These are phyloP conservation scores for Ceyx cyanopectus DNA, from an alignment of 2,113 vertebrate species.

Conservation along the genomic window DNA sequence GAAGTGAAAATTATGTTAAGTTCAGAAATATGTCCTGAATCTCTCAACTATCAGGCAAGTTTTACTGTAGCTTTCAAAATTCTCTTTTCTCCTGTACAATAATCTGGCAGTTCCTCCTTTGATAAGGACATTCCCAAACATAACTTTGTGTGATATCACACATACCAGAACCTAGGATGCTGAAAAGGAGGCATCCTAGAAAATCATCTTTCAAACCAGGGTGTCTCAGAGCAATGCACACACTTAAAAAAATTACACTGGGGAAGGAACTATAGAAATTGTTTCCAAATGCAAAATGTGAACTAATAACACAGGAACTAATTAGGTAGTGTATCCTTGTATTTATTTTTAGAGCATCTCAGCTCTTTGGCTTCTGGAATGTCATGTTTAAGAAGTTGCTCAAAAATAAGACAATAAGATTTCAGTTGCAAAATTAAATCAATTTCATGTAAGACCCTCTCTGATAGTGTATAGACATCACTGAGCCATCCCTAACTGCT, in stretches of 20 bases:
- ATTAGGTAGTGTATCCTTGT: not conserved
- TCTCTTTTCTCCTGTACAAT: constrained; percentile 16
- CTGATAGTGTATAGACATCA: not conserved
- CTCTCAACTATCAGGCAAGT: constrained; percentile 26
- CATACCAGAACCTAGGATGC: constrained; percentile 4
- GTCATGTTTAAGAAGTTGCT: not conserved
- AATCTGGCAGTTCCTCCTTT: constrained; percentile 29
- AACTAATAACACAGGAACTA: not conserved
- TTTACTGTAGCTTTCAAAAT: constrained; percentile 46
- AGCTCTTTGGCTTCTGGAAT: not conserved
- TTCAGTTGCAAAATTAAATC: not conserved
- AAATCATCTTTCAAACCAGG: not conserved
- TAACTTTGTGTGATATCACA: constrained; percentile 39
- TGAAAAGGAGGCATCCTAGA: constrained; percentile 16
- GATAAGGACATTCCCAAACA: constrained; percentile 54
- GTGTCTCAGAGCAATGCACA: not conserved
- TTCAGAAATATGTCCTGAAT: constrained; percentile 53
- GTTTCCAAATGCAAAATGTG: not conserved
- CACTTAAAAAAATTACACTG: not conserved
- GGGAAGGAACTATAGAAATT: not conserved
- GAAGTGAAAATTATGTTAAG: constrained; percentile 53
- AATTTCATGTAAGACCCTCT: not conserved
- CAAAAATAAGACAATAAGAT: not conserved
- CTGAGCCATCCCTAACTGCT: not conserved
- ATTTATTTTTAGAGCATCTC: not conserved